These are phyloP conservation scores for Leptatherina wallacei DNA, from an alignment of 2,797 vertebrate genomes.

Conservation along the genomic window DNA sequence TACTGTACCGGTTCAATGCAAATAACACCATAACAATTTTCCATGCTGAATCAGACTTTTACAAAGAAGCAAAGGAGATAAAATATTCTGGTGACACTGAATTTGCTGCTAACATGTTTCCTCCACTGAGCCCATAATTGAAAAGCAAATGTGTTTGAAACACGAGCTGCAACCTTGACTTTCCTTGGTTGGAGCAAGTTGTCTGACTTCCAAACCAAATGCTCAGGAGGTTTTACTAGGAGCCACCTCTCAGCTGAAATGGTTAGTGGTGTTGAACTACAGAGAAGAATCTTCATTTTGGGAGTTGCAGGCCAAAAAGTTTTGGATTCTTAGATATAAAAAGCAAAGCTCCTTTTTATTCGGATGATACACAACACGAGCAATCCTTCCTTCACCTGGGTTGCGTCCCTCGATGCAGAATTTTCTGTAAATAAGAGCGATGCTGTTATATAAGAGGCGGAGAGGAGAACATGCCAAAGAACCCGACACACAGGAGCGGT, in stretches of 20 bases:
- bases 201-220: slow-evolving; percentile 13
- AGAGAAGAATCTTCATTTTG: neutral
- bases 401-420: slow-evolving; percentile 24
- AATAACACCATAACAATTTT: slow-evolving; percentile 8
- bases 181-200: slow-evolving; percentile 6
- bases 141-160: slow-evolving; percentile 13
- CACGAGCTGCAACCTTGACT: no score
- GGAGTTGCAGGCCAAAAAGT: slow-evolving; percentile 4
- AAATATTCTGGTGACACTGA: slow-evolving; percentile 23
- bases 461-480: slow-evolving; percentile 28
- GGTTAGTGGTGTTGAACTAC: neutral
- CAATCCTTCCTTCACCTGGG: slow-evolving; percentile 9
- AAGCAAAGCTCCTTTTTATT: slow-evolving; percentile 9
- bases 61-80: neutral
- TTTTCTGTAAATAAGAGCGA: slow-evolving; percentile 26
- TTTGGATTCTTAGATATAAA: neutral
- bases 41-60: slow-evolving; percentile 9
- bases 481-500: slow-evolving; percentile 30
- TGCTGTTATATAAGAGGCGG: slow-evolving; percentile 48
- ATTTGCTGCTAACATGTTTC: slow-evolving; percentile 18
- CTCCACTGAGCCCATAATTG: slow-evolving; percentile 29
- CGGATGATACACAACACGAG: neutral
- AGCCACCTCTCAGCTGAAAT: slow-evolving; percentile 16
- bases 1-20: neutral
- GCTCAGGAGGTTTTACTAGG: slow-evolving; percentile 22